A percentile compares a stretch with the other conserved stretches of the same genome.
Conservation (phyloP, 2,888 invertebrate genomes). For the Oconnorella tubifera region DNA sequence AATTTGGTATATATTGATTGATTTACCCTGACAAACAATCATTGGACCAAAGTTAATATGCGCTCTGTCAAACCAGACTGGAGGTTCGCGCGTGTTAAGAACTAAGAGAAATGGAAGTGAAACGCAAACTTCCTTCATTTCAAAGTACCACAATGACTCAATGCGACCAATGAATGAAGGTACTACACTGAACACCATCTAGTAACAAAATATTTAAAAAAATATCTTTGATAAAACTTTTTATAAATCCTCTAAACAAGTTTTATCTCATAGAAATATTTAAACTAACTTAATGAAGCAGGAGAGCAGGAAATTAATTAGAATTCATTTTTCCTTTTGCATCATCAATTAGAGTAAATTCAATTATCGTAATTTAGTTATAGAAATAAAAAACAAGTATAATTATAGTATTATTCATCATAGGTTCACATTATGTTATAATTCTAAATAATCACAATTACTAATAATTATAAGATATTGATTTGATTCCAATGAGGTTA, state of each 20-base stretch:
- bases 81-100: background rate
- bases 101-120: background rate
- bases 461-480: too few species aligned
- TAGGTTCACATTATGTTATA: too few species aligned
- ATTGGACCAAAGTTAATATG: background rate
- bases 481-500: too few species aligned
- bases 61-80: conserved; percentile 3
- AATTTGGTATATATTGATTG: background rate
- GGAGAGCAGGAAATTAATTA: too few species aligned
- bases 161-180: background rate
- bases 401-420: too few species aligned
- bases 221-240: background rate
- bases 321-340: too few species aligned
- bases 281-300: too few species aligned
- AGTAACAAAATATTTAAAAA: background rate
- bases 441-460: too few species aligned
- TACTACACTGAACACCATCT: background rate
- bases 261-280: too few species aligned
- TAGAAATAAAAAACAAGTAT: too few species aligned
- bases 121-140: background rate
- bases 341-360: background rate
- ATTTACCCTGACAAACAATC: background rate
- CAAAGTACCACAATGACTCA: background rate
- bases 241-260: too few species aligned
- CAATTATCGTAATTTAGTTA: too few species aligned